phyloP scores from a whole-genome alignment of 2,797 vertebrate genomes.

The Trachops cirrhosus region DNA sequence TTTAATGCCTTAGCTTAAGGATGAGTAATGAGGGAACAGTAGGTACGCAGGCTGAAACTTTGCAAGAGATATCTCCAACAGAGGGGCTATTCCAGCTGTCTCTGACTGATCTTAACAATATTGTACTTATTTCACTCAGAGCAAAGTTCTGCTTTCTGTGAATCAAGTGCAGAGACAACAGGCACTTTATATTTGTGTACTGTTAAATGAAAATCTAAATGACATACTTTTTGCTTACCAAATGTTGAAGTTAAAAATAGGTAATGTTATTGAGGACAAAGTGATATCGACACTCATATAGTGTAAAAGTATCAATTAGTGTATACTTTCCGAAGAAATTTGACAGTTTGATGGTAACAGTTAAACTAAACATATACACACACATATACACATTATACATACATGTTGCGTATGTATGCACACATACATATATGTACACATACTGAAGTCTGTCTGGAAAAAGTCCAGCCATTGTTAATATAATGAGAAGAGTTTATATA shows the following conservation, averaged over 20 bases:
- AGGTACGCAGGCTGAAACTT: not conserved
- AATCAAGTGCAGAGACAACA: not conserved
- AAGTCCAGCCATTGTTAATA: not conserved
- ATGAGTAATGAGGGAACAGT: not conserved
- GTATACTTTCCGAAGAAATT: not conserved
- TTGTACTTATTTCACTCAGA: not conserved
- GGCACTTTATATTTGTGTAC: not conserved
- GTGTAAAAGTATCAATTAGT: not conserved
- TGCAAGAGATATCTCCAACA: not conserved
- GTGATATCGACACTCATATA: not conserved
- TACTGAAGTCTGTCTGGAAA: not conserved
- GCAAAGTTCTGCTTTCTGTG: not conserved
- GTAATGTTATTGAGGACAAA: not conserved
- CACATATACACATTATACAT: not conserved
- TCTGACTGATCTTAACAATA: not conserved
- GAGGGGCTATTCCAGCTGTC: not conserved
- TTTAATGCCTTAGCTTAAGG: not conserved
- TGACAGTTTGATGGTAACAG: not conserved
- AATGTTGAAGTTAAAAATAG: not conserved
- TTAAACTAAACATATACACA: not conserved
- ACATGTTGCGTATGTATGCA: not conserved
- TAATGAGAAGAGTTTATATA: not conserved
- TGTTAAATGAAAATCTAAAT: conserved; percentile 13
- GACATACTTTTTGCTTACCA: not conserved
- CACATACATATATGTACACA: not conserved